A percentile compares a stretch with the other conserved stretches of the same genome.
Conservation (phyloP, 2,113 vertebrate species). For the Corythornis madagascariensis region DNA sequence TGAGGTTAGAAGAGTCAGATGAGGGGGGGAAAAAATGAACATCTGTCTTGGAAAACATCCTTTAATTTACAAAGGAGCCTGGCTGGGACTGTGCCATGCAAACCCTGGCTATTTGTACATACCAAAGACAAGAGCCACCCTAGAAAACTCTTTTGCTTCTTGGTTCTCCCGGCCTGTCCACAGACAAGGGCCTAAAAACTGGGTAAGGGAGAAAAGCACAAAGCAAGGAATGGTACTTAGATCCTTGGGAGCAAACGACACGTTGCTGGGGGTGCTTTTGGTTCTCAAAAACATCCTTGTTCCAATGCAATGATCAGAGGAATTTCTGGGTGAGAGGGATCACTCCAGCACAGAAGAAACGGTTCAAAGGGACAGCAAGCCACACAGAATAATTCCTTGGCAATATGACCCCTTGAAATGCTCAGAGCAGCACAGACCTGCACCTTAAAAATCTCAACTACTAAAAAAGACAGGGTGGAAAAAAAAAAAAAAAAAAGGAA, state of each 20-base stretch:
- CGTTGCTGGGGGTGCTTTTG: slow-evolving; percentile 9
- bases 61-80: slow-evolving; percentile 66
- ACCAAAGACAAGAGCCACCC: not conserved
- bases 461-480: slow-evolving; percentile 63
- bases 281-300: slow-evolving; percentile 46
- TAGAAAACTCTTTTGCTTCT: not conserved
- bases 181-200: not conserved
- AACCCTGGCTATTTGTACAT: slow-evolving; percentile 25
- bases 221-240: not conserved
- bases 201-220: slow-evolving; percentile 6
- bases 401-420: slow-evolving; percentile 65
- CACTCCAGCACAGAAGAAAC: slow-evolving; percentile 52
- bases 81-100: slow-evolving; percentile 6
- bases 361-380: slow-evolving; percentile 65
- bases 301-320: slow-evolving; percentile 69
- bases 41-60: slow-evolving; percentile 47
- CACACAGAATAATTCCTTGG: slow-evolving; percentile 59
- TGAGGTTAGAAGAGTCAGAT: slow-evolving; percentile 16
- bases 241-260: slow-evolving; percentile 3
- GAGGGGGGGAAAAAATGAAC: slow-evolving; percentile 52
- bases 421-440: slow-evolving; percentile 65
- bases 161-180: not conserved
- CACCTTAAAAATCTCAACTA: slow-evolving; percentile 75
- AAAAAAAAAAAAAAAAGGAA: slow-evolving; percentile 13
- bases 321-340: slow-evolving; percentile 53